A percentile compares a stretch with the other conserved stretches of the same genome.
Conservation (phyloP, 2,113 vertebrate species). For the Scopus umbretta region DNA sequence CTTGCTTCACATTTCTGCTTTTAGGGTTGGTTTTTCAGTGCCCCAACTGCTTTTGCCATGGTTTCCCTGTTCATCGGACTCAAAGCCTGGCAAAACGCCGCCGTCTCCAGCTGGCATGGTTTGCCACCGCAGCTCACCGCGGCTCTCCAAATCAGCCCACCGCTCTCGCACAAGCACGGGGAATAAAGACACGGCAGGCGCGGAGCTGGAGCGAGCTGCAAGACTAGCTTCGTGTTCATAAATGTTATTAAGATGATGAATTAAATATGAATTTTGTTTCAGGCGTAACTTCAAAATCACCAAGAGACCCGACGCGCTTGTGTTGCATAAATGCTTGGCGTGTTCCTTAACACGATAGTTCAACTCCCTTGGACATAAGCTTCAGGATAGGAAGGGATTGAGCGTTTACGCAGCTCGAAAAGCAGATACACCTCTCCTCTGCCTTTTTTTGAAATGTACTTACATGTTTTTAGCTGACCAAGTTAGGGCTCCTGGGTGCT, state of each 20-base stretch:
- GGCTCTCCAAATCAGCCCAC: neutral
- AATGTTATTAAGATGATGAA: neutral
- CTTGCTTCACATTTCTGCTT: neutral
- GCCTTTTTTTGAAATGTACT: neutral
- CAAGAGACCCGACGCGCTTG: neutral
- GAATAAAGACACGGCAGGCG: neutral
- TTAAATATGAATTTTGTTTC: conserved; percentile 35
- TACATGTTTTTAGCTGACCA: neutral
- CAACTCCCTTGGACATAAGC: neutral
- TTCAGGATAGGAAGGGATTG: neutral
- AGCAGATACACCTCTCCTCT: neutral
- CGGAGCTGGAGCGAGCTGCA: neutral
- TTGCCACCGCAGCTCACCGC: neutral
- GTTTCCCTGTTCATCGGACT: rapidly evolving
- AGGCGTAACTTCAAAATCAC: neutral
- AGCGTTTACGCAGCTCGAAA: neutral
- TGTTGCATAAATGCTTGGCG: neutral
- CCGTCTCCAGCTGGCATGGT: rapidly evolving
- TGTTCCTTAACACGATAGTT: neutral
- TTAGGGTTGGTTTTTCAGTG: neutral
- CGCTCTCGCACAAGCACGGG: rapidly evolving
- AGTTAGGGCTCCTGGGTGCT: neutral
- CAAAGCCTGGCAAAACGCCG: rapidly evolving
- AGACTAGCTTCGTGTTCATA: rapidly evolving
- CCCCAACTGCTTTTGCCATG: neutral